Evolutionary conservation across 1,140 invertebrate genomes (phyloP), one percentile per base, ranked within the genome.

Genomic region (Papilio helenus): DNA sequence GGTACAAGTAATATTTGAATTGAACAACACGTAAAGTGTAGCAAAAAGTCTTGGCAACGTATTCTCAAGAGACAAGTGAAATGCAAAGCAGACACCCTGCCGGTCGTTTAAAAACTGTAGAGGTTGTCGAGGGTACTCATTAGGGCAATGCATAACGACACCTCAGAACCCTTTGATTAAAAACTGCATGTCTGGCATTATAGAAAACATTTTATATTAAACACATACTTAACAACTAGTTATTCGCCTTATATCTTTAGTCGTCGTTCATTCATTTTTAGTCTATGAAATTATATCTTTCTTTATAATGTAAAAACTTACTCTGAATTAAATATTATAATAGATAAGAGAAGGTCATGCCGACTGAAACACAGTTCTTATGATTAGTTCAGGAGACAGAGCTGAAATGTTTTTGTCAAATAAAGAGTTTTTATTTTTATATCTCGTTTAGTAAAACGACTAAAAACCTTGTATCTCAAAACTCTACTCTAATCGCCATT

Each of bases 71-170:
- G 12, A 26, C 58, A 61, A 61, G 58, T 23, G 26, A 3, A 4
- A 68, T 29, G 61, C 61, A 29, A 29, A 68, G 12, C 7, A 14
- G 58, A 4, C 20, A 26, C 9, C 23, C 12, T 68, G 23, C 61
- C 61, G 23, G 61, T 68, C 61, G 61, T 18, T 68, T 29, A 68
- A 29, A 34, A 68, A 34, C 61, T 34, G 61, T 14, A 68, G 61
- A 29, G 14, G 14, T 68, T 14, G 14, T 68, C 14, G 5, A 68
- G 61, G 3, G 61, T 8, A 4, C 61, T 68, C 61, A 14, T 29
- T 26, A 68, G 26, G 26, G 61, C 26, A 68, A 68, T 26, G 61
- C 5, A 12, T 29, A 68, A 68, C 61, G 26, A 18, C 26, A 4
- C 9, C n/a, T 12, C 26, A 16, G 1, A 29, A 68, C 14, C 16